Evolutionary conservation across 2,113 vertebrate species (phyloP), one percentile per base, ranked within the genome.

Genomic region (Semnornis frantzii): DNA sequence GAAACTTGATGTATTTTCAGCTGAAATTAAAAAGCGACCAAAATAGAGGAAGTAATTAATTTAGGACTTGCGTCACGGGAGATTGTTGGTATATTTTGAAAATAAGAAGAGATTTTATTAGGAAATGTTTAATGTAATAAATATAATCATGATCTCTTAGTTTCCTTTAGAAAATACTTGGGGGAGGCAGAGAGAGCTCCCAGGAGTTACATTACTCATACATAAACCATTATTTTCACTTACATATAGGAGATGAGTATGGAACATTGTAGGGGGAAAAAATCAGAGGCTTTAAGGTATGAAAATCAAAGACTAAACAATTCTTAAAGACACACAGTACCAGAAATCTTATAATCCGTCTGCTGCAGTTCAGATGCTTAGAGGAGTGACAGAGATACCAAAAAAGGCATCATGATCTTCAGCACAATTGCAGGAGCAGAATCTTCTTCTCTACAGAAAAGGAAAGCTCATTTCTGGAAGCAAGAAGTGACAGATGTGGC

Each of bases 401-500:
- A 96, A 96, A 95, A 95, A 96, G 94, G 96, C 82, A 85, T 94
- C 73, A 7, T 58, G 30, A 90, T 65, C 78, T 55, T 85, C 78
- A 6, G 65, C 0, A 1, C 72, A 87, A 50, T 78, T 89, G 85
- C 89, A 75, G 85, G 82, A 90, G 55, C 82, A 90, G 73, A 65
- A 73, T 95, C 94, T 92, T 90, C 85, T 93, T 95, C 85, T 74
- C 37, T 78, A 88, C 80, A 76, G 94, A 78, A 96, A 94, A 94
- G 87, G 94, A 93, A 93, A 90, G 70, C 17, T 5, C 62, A 20
- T 78, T 95, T 88, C 55, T 94, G 80, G 90, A 88, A 94, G 65
- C 57, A 92, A 81, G 76, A 85, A 90, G 74, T 89, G 95, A 93
- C 94, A 92, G 96, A 95, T 94, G 92, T 96, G 92, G 80, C 90